Conservation (phyloP, 2,888 invertebrate species). For the Polymixis flavicincta region DNA sequence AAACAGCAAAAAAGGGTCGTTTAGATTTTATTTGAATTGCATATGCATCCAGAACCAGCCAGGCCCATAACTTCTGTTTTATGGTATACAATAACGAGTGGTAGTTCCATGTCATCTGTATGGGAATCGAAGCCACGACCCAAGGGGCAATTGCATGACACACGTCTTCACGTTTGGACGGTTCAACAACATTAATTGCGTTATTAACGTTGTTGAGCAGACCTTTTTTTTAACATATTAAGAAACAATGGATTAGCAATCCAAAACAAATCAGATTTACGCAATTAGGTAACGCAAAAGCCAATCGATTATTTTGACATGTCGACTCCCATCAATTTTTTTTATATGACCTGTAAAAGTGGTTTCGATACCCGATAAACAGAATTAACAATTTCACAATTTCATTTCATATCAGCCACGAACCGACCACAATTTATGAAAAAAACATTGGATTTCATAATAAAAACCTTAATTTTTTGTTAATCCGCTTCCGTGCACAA, state of each 20-base stretch:
- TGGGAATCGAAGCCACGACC: background rate
- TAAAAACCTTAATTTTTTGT: slow-evolving; percentile 32
- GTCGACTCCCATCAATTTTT: background rate
- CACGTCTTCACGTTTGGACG: too few species aligned
- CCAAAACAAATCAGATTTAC: too few species aligned
- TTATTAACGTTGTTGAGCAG: too few species aligned
- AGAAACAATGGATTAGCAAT: too few species aligned
- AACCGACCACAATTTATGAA: slow-evolving; percentile 11
- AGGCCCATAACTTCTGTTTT: too few species aligned
- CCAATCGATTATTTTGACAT: background rate
- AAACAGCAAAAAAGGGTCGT: too few species aligned
- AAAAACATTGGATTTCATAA: slow-evolving; percentile 1
- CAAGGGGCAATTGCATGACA: too few species aligned
- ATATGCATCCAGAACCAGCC: background rate
- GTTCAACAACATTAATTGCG: too few species aligned
- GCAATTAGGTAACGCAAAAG: background rate
- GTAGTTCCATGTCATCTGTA: background rate
- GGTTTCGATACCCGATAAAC: background rate
- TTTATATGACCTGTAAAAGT: background rate
- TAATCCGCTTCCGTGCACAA: slow-evolving; percentile 44
- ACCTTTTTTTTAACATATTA: too few species aligned
- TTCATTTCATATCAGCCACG: background rate
- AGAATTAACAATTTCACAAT: background rate
- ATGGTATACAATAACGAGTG: background rate
- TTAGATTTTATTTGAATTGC: background rate